Conservation (phyloP, 1,140 invertebrate species). For the Eumaeus atala region DNA sequence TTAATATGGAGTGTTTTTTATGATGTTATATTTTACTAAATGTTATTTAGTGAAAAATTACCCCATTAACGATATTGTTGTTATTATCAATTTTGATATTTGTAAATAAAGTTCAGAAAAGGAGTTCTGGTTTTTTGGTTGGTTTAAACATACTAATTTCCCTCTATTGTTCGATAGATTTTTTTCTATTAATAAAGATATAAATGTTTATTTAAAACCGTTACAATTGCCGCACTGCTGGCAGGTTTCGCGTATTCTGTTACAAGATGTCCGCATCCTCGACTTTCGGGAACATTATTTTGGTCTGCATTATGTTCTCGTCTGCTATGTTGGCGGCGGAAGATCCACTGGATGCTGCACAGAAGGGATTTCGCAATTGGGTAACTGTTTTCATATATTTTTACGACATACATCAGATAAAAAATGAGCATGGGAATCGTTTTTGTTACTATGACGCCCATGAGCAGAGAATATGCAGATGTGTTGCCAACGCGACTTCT, state of each 20-base stretch:
- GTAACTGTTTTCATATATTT: slow-evolving; percentile 24
- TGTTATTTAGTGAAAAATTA: background rate
- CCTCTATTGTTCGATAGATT: too few relatives aligned
- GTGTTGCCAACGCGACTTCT: too few relatives aligned
- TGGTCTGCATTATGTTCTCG: slow-evolving; percentile 98
- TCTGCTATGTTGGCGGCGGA: slow-evolving; percentile 98
- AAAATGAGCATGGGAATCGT: too few relatives aligned
- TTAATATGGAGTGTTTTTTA: background rate
- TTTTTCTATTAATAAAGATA: too few relatives aligned
- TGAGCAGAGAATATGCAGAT: too few relatives aligned
- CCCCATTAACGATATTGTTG: background rate
- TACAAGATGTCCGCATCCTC: slow-evolving; percentile 97
- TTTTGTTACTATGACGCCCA: too few relatives aligned
- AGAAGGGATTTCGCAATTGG: slow-evolving; percentile 70
- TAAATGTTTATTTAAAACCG: too few relatives aligned
- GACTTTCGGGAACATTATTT: slow-evolving; percentile 96
- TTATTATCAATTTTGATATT: background rate
- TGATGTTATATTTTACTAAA: background rate
- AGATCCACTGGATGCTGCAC: slow-evolving; percentile 91
- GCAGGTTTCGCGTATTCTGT: slow-evolving; percentile 96
- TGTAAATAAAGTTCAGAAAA: too few relatives aligned
- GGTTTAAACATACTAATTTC: too few relatives aligned
- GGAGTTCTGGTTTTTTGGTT: too few relatives aligned
- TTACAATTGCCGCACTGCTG: slow-evolving; percentile 15
- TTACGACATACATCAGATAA: background rate